These are phyloP conservation scores for Triplophysa tibetana DNA, from an alignment of 2,113 vertebrate genomes.

Conservation along the genomic window DNA sequence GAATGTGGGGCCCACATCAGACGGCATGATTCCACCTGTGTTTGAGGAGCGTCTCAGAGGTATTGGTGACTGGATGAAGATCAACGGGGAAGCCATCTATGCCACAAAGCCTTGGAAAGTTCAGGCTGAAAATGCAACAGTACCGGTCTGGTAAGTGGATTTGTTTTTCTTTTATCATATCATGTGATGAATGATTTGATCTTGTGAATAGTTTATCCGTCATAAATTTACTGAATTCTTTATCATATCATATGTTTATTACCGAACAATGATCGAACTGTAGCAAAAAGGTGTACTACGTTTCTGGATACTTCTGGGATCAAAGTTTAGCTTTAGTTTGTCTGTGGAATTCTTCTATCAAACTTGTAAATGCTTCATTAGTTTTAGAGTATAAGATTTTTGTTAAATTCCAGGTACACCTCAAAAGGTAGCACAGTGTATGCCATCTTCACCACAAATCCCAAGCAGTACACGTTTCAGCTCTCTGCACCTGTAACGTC, in stretches of 20 bases:
- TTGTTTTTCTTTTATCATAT: neutral
- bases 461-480: slow-evolving; percentile 58
- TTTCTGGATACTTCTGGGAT: neutral
- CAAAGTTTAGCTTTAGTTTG: neutral
- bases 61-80: slow-evolving; percentile 84
- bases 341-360: neutral
- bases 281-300: too few species aligned
- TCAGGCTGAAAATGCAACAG: slow-evolving; percentile 78
- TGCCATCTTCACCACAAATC: slow-evolving; percentile 76
- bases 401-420: slow-evolving; percentile 74
- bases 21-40: slow-evolving; percentile 82
- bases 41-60: slow-evolving; percentile 89
- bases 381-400: neutral
- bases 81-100: slow-evolving; percentile 92
- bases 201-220: too few species aligned
- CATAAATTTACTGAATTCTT: too few species aligned
- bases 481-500: slow-evolving; percentile 66
- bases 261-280: too few species aligned
- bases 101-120: slow-evolving; percentile 85
- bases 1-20: slow-evolving; percentile 89
- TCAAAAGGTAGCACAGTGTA: slow-evolving; percentile 72
- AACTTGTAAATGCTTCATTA: neutral
- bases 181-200: too few species aligned
- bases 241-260: too few species aligned
- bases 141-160: slow-evolving; percentile 75